phyloP scores from a whole-genome alignment of 2,888 invertebrate genomes.

The Temnothorax unifasciatus region DNA sequence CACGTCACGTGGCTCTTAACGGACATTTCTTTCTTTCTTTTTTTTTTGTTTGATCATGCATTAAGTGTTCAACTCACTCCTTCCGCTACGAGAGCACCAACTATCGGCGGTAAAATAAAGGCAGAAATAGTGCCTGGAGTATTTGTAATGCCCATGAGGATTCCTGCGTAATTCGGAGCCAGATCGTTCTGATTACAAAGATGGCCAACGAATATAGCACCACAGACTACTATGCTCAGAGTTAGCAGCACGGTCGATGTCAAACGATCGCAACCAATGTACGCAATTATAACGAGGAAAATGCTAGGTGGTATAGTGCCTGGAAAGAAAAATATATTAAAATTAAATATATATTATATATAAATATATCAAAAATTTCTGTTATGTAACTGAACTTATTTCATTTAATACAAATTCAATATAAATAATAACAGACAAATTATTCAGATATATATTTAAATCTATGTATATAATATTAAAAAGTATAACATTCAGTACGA shows the following conservation, averaged over 20 bases:
- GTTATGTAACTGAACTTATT: background rate
- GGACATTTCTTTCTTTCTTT: background rate
- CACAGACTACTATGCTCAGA: conserved; percentile 80
- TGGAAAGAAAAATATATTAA: conserved; percentile 49
- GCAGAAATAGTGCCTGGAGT: conserved; percentile 84
- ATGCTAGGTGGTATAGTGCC: conserved; percentile 81
- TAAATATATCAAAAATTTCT: background rate
- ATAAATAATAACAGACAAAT: background rate
- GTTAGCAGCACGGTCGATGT: conserved; percentile 77
- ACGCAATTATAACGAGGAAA: conserved; percentile 79
- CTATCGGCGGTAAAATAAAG: conserved; percentile 81
- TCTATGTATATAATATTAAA: background rate
- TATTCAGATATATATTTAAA: background rate
- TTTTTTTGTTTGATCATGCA: background rate
- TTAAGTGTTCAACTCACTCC: conserved; percentile 77
- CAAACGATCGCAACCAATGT: conserved; percentile 79
- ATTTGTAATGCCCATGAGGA: conserved; percentile 85
- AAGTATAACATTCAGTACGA: background rate
- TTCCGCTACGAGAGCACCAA: conserved; percentile 78
- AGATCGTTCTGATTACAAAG: conserved; percentile 84
- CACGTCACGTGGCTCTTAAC: conserved; percentile 28
- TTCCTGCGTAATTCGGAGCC: conserved; percentile 84
- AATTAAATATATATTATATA: background rate
- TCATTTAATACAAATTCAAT: background rate
- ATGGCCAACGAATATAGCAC: conserved; percentile 83